Evolutionary conservation across 37 sponge, comb jelly and placozoan genomes (phyloP).

Genomic region (Spongilla lacustris): DNA sequence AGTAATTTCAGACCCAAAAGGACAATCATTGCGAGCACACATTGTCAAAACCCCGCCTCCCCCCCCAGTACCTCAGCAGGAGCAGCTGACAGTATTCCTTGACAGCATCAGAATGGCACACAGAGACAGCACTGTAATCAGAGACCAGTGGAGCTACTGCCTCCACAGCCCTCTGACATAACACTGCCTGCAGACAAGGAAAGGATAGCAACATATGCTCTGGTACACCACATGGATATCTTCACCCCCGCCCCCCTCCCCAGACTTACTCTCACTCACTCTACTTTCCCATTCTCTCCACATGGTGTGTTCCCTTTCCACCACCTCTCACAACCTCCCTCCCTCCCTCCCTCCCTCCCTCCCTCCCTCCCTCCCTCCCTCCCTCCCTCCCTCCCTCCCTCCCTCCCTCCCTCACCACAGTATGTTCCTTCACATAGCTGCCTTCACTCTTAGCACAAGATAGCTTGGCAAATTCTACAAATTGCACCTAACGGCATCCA

Average conservation of each 20-base stretch:
- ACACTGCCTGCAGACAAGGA: slow-evolving; percentile 32
- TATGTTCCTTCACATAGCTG: background rate
- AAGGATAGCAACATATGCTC: background rate
- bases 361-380: too few species aligned
- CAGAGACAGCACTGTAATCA: background rate
- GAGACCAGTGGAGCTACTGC: slow-evolving; percentile 46
- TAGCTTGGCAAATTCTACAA: background rate
- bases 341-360: too few species aligned
- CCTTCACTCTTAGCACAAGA: background rate
- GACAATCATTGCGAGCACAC: too few species aligned
- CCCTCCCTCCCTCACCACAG: background rate
- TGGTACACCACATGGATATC: too few species aligned
- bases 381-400: too few species aligned
- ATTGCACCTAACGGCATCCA: background rate
- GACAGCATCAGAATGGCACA: slow-evolving; percentile 19
- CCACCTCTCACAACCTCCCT: too few species aligned
- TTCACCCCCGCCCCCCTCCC: too few species aligned
- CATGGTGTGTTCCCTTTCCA: too few species aligned
- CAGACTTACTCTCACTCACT: too few species aligned
- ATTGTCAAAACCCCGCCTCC: too few species aligned
- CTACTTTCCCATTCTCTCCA: too few species aligned
- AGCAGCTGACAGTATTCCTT: slow-evolving; percentile 52
- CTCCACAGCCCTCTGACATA: slow-evolving; percentile 61
- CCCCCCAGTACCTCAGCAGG: slow-evolving; percentile 46
- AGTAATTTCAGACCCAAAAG: too few species aligned